Evolutionary conservation across 2,797 vertebrate species (phyloP).

Genomic region (Sternarchorhynchus goeldii): DNA sequence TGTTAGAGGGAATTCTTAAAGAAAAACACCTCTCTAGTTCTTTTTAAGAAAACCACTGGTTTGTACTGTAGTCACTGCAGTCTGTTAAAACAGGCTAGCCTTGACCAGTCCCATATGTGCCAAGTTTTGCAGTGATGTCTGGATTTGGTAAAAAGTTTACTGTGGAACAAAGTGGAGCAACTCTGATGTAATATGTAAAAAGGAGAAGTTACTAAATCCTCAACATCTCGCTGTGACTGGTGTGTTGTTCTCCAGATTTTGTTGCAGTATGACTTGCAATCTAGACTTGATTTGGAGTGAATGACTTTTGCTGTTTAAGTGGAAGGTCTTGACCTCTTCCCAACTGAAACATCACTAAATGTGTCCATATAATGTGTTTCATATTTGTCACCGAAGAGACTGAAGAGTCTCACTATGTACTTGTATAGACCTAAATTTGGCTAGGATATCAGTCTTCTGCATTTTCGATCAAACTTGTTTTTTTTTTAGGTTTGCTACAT

Average conservation of each 20-base stretch:
- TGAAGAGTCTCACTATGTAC: slow-evolving; percentile 48
- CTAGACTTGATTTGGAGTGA: neutral
- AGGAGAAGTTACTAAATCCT: neutral
- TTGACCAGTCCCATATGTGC: neutral
- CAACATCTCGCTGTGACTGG: neutral
- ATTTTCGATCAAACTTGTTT: slow-evolving; percentile 24
- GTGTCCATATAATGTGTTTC: neutral
- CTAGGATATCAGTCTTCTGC: slow-evolving; percentile 1
- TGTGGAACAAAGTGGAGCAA: neutral
- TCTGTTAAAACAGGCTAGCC: slow-evolving; percentile 1
- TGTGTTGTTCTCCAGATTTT: neutral
- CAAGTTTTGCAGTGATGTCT: neutral
- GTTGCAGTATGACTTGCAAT: neutral
- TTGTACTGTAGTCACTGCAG: neutral
- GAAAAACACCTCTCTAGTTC: too few species aligned
- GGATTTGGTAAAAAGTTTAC: neutral
- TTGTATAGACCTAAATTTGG: slow-evolving; percentile 57
- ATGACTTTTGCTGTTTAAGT: neutral
- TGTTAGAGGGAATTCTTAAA: too few species aligned
- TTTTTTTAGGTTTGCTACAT: neutral
- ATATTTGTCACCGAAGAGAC: neutral
- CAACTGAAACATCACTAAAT: neutral
- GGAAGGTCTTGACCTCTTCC: neutral
- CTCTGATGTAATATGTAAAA: neutral
- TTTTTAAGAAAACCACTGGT: neutral